A percentile compares a stretch with the other conserved stretches of the same genome.
Conservation (phyloP, 2,888 invertebrate species). For the Spialia ferax region DNA sequence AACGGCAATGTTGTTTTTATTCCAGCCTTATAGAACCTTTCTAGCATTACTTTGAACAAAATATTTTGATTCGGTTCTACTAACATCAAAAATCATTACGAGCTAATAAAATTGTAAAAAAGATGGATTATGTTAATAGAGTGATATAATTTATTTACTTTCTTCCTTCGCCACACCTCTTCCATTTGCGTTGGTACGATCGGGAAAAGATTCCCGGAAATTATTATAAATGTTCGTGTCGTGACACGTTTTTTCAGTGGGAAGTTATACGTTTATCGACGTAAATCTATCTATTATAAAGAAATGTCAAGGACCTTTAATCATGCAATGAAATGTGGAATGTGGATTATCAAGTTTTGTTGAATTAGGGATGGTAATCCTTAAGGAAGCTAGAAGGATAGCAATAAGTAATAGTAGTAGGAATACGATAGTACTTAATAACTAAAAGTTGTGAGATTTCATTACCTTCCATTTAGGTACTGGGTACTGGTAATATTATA, state of each 20-base stretch:
- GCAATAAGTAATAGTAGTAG: too few relatives aligned
- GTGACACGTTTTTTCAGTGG: slow-evolving; percentile 69
- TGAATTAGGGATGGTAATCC: too few relatives aligned
- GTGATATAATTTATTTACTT: slow-evolving; percentile 12
- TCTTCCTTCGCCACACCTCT: slow-evolving; percentile 32
- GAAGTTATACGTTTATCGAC: slow-evolving; percentile 55
- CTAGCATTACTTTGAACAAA: background rate
- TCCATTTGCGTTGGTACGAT: slow-evolving; percentile 34
- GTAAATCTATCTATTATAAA: slow-evolving; percentile 71
- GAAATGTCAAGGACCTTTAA: slow-evolving; percentile 52
- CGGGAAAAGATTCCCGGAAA: slow-evolving; percentile 42
- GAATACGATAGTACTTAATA: too few relatives aligned
- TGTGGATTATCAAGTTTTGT: too few relatives aligned
- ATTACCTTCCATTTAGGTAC: too few relatives aligned
- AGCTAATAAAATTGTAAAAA: background rate
- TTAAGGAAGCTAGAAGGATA: too few relatives aligned
- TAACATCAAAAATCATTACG: background rate
- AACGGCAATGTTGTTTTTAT: background rate
- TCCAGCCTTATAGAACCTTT: slow-evolving; percentile 15
- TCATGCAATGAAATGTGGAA: background rate
- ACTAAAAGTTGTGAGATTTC: too few relatives aligned
- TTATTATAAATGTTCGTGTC: slow-evolving; percentile 71
- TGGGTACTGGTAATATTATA: too few relatives aligned
- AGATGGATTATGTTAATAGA: background rate
- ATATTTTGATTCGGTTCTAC: too few relatives aligned